Evolutionary conservation across 2,888 invertebrate species (phyloP).

Genomic region (Drosophila macrospina): DNA sequence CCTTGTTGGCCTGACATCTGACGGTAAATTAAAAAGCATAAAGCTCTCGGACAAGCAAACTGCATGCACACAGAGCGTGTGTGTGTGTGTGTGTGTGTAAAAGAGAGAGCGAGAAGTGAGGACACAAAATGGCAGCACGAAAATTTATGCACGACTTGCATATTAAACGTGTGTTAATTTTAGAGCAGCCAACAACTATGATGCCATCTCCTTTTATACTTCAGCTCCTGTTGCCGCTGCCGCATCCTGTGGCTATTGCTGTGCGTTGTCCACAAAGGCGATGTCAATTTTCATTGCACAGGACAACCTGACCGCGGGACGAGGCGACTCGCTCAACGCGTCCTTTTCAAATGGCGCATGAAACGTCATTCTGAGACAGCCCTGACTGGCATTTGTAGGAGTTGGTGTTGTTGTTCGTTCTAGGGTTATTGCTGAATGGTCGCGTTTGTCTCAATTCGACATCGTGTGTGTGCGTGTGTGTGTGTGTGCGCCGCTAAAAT

Average conservation of each 20-base stretch:
- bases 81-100: too few relatives aligned
- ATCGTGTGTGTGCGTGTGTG: not conserved
- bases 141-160: constrained; percentile 81
- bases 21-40: constrained; percentile 80
- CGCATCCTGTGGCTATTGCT: constrained; percentile 37
- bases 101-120: too few relatives aligned
- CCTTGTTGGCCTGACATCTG: constrained; percentile 66
- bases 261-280: constrained; percentile 54
- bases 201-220: constrained; percentile 24
- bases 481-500: constrained; percentile 46
- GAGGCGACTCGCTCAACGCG: constrained; percentile 27
- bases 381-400: constrained; percentile 65
- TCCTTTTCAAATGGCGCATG: constrained; percentile 65
- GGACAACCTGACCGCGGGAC: constrained; percentile 3
- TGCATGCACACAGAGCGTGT: too few relatives aligned
- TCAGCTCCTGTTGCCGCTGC: constrained; percentile 3
- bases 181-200: constrained; percentile 66
- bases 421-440: constrained; percentile 29
- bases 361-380: constrained; percentile 55
- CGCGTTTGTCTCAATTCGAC: constrained; percentile 29
- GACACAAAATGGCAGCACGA: constrained; percentile 44
- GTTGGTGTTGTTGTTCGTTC: constrained; percentile 22
- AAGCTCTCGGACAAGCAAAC: constrained; percentile 55
- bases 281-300: constrained; percentile 64
- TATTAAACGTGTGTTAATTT: constrained; percentile 81